Evolutionary conservation across 2,888 invertebrate genomes (phyloP).

Genomic region (Copidosoma aretas): DNA sequence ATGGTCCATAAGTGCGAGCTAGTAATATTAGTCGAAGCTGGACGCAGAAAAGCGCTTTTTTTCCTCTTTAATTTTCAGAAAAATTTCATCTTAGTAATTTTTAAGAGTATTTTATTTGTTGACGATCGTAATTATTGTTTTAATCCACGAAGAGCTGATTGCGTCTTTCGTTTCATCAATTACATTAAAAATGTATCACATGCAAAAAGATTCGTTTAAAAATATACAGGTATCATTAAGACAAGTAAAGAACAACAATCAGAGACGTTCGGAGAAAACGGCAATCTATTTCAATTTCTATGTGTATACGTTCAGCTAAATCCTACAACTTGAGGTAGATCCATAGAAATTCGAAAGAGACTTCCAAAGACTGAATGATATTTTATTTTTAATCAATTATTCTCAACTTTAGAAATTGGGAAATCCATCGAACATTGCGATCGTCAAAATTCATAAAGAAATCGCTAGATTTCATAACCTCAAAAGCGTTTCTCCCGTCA

Average conservation of each 20-base stretch:
- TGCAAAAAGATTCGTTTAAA: constrained; percentile 28
- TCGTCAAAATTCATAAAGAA: constrained; percentile 19
- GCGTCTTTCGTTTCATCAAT: neutral
- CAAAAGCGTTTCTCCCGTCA: constrained; percentile 32
- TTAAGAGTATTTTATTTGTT: constrained; percentile 12
- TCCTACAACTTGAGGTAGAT: constrained; percentile 7
- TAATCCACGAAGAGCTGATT: neutral
- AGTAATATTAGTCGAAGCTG: constrained; percentile 17
- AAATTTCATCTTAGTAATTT: constrained; percentile 3
- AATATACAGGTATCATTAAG: constrained; percentile 23
- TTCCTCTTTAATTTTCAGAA: neutral
- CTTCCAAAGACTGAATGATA: constrained; percentile 5
- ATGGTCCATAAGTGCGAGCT: constrained; percentile 24
- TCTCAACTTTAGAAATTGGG: constrained; percentile 1
- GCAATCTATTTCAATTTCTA: constrained; percentile 33
- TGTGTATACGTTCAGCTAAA: neutral
- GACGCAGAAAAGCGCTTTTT: constrained; percentile 35
- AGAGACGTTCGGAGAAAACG: constrained; percentile 1
- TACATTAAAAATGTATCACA: constrained; percentile 10
- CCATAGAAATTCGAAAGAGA: constrained; percentile 31
- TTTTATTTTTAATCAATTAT: neutral
- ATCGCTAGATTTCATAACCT: neutral
- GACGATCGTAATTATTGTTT: constrained; percentile 23
- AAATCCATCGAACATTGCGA: constrained; percentile 15
- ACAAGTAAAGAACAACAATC: neutral